Evolutionary conservation across 2,888 invertebrate genomes (phyloP).

Genomic region (Pachymerium ferrugineum): DNA sequence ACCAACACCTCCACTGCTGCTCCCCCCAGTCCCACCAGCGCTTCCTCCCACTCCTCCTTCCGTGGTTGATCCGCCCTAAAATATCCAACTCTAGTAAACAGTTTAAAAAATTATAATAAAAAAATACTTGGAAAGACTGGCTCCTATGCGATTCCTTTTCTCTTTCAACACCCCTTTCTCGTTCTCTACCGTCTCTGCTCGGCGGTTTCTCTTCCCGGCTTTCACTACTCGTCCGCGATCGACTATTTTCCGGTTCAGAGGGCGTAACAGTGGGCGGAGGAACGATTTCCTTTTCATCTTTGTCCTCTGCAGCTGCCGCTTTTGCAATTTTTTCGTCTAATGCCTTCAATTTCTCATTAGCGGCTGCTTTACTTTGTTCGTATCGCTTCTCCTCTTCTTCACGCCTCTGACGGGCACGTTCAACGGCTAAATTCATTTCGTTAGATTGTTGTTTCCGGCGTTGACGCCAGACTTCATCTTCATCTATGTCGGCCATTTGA

Average conservation of each 20-base stretch:
- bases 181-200: slow-evolving; percentile 45
- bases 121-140: slow-evolving; percentile 33
- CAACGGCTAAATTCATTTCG: slow-evolving; percentile 71
- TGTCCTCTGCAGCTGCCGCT: slow-evolving; percentile 39
- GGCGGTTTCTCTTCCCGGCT: slow-evolving; percentile 35
- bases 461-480: slow-evolving; percentile 66
- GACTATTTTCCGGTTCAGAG: slow-evolving; percentile 31
- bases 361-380: slow-evolving; percentile 57
- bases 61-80: too few relatives aligned
- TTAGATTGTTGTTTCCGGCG: slow-evolving; percentile 62
- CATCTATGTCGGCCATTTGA: slow-evolving; percentile 48
- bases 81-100: neutral
- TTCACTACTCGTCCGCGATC: slow-evolving; percentile 36
- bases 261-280: neutral
- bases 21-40: too few relatives aligned
- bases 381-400: slow-evolving; percentile 74
- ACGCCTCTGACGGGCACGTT: slow-evolving; percentile 74
- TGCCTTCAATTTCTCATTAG: slow-evolving; percentile 63
- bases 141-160: slow-evolving; percentile 36
- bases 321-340: slow-evolving; percentile 58
- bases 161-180: slow-evolving; percentile 45
- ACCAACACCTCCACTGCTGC: too few relatives aligned
- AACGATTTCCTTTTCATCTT: slow-evolving; percentile 27
- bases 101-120: neutral
- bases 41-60: too few relatives aligned